phyloP scores from a whole-genome alignment of 2,888 invertebrate genomes.

The Spicauda simplicius region DNA sequence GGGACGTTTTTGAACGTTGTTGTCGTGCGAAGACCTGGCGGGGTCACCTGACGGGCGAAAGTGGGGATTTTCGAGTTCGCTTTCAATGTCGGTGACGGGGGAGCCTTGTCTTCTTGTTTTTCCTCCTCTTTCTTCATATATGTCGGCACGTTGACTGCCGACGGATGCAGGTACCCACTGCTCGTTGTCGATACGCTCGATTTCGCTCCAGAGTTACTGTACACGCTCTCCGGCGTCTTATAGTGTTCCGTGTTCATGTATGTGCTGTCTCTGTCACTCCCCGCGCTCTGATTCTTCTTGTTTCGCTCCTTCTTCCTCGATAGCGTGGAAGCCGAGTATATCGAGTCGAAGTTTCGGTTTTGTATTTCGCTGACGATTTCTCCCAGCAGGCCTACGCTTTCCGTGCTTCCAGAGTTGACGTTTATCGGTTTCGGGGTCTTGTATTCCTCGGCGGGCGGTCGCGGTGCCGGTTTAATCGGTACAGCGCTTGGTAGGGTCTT shows the following conservation, averaged over 20 bases:
- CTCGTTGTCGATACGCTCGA: conserved; percentile 87
- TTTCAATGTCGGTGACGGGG: conserved; percentile 73
- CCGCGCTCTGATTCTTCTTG: conserved; percentile 50
- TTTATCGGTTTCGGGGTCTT: conserved; percentile 73
- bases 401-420: conserved; percentile 83
- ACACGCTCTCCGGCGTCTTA: conserved; percentile 86
- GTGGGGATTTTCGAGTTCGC: conserved; percentile 78
- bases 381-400: conserved; percentile 91
- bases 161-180: conserved; percentile 90
- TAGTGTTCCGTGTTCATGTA: conserved; percentile 87
- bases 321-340: conserved; percentile 92
- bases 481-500: conserved; percentile 70
- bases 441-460: conserved; percentile 79
- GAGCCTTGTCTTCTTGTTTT: conserved; percentile 56
- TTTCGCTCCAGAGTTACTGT: conserved; percentile 86
- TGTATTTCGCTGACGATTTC: conserved; percentile 96
- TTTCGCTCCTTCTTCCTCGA: conserved; percentile 85
- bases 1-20: conserved; percentile 72
- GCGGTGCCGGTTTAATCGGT: conserved; percentile 59
- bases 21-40: conserved; percentile 78
- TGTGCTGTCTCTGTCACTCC: conserved; percentile 75
- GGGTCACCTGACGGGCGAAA: conserved; percentile 76
- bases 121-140: conserved; percentile 57
- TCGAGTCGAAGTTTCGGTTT: conserved; percentile 93
- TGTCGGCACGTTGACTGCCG: conserved; percentile 88